Base-by-base conservation (phyloP, 2,888 invertebrate species). In the Eumerus sabulonum region DNA sequence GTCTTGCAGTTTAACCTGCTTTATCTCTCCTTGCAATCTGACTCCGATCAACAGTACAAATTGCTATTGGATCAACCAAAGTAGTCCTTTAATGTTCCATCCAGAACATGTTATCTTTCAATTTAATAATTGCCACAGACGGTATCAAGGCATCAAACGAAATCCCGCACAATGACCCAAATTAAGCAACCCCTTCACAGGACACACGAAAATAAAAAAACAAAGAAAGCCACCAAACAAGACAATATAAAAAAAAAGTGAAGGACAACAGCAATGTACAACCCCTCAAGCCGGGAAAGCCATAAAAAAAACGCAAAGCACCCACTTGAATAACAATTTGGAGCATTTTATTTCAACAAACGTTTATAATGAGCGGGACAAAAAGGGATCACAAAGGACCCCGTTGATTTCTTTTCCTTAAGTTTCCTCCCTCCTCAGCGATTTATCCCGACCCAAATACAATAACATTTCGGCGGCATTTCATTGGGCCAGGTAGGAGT, bases 271-370 rank as follows among this genome's bases (percentile, higher is more conserved):
- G 11, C 19, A 19, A 56, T 14, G 3, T 27, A 27, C 7, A 64
- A 14, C 9, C 45, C 19, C 12, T 48, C 14, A 40, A 47, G 13
- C 36, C 9, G 9, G 36, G 2, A 12, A 64, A 64, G 54, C 54
- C 27, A 44, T 51, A 56, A 48, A 53, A 27, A 51, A 54, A 45
- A 47, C 38, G 17, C 67, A 50, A 50, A 57, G 57, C 67, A 57
- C 56, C 67, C 67, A 57, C 67, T 67, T 67, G 67, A 67, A 67
- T 67, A 67, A 57, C 70, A 71, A 71, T 63, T 71, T 62, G 48
- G 38, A 70, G 47, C 51, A 70, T 62, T 71, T 71, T 60, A 67
- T 60, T 59, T 42, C 53, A 54, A 66, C 59, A 60, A 59, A 59
- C 40, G 47, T 27, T 57, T 35, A 45, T 74, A 60, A 50, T 56